Evolutionary conservation across 2,113 vertebrate species (phyloP).

Genomic region (Pseudois nayaur): DNA sequence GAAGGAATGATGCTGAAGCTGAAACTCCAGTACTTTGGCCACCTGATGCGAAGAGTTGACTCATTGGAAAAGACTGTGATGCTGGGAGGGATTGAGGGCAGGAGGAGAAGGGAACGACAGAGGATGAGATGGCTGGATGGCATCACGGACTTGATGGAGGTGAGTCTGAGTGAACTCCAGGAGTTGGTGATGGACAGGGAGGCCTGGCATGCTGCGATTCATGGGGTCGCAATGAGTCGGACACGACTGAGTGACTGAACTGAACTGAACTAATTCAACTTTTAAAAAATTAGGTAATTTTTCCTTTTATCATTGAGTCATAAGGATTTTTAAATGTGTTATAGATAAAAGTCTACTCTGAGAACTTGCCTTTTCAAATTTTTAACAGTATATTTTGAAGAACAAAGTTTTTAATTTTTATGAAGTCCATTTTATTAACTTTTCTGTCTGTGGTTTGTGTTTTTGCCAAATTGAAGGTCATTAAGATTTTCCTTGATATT

Average conservation of each 20-base stretch:
- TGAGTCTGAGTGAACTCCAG: too few species aligned
- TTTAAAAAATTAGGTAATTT: neutral
- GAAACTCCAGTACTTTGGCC: too few species aligned
- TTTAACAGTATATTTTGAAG: neutral
- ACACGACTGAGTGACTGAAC: too few species aligned
- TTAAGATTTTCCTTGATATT: neutral
- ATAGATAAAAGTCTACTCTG: neutral
- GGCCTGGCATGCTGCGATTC: too few species aligned
- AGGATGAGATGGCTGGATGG: too few species aligned
- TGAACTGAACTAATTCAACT: neutral
- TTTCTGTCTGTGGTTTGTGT: neutral
- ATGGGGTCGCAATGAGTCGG: too few species aligned
- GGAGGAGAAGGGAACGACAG: too few species aligned
- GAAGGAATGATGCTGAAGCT: too few species aligned
- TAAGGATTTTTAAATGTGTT: neutral
- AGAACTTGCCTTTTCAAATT: neutral
- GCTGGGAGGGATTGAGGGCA: too few species aligned
- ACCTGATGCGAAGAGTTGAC: too few species aligned
- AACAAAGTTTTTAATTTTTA: neutral
- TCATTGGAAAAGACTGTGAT: too few species aligned
- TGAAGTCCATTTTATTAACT: neutral
- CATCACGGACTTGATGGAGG: accelerated
- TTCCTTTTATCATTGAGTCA: neutral
- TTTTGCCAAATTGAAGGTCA: neutral
- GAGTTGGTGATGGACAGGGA: too few species aligned